phyloP scores from a whole-genome alignment of 2,888 invertebrate genomes.

The Perithous albicinctus region DNA sequence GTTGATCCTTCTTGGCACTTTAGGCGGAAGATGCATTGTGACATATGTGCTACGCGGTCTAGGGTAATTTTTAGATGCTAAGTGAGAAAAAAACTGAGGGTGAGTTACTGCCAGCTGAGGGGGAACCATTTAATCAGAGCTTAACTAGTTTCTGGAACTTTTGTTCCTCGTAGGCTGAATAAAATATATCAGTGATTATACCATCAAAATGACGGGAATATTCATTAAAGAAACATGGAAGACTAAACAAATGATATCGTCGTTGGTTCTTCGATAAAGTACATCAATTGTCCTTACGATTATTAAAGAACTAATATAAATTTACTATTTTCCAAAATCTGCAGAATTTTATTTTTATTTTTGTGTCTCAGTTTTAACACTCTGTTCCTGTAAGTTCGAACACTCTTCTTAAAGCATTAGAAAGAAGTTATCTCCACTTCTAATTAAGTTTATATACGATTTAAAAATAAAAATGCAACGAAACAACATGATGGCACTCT shows the following conservation, averaged over 20 bases:
- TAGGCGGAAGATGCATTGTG: slow-evolving; percentile 5
- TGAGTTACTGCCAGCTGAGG: not conserved
- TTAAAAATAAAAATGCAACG: no score
- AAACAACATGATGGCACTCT: slow-evolving; percentile 34
- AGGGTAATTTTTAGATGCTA: slow-evolving; percentile 4
- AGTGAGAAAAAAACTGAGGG: not conserved
- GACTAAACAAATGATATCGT: not conserved
- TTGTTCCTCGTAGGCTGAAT: not conserved
- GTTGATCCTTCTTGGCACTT: slow-evolving; percentile 15
- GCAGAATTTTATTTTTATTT: no score
- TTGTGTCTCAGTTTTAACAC: no score
- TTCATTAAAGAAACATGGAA: not conserved
- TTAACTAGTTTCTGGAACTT: not conserved
- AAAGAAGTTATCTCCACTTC: no score
- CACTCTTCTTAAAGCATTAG: no score
- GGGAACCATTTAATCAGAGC: not conserved
- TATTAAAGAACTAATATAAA: no score
- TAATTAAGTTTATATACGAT: no score
- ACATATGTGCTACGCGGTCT: not conserved
- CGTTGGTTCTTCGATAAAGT: not conserved
- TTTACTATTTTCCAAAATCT: no score
- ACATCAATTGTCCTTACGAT: not conserved
- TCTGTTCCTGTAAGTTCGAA: no score
- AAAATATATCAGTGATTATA: not conserved
- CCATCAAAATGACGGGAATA: no score